Evolutionary conservation across 2,797 vertebrate genomes (phyloP).

Genomic region (Intellagama lesueurii): DNA sequence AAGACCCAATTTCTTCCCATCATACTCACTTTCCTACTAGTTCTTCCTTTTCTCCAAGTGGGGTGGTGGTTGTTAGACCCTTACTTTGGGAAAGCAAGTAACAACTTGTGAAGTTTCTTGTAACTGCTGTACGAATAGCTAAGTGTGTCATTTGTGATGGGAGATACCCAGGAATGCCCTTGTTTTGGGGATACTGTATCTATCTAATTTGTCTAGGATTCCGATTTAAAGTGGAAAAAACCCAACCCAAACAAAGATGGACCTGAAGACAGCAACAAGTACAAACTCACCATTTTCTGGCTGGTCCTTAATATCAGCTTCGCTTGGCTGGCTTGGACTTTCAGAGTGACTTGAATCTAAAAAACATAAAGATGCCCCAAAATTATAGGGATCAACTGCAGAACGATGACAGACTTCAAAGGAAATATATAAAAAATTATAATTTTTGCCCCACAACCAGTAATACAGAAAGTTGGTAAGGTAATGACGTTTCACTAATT

Average conservation of each 20-base stretch:
- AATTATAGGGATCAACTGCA: constrained; percentile 80
- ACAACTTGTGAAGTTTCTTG: neutral
- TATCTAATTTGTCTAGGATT: neutral
- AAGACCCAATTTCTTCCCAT: neutral
- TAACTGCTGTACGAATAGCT: neutral
- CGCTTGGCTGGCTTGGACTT: constrained; percentile 96
- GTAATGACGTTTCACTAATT: neutral
- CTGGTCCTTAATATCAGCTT: constrained; percentile 98
- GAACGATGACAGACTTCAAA: constrained; percentile 73
- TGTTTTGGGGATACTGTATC: neutral
- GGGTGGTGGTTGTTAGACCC: neutral
- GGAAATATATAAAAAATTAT: neutral
- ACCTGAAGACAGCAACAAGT: constrained; percentile 66
- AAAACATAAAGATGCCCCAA: constrained; percentile 83
- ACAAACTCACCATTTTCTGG: constrained; percentile 94
- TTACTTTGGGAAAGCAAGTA: neutral
- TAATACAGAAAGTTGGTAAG: neutral
- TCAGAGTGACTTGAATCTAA: constrained; percentile 95
- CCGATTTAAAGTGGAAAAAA: neutral
- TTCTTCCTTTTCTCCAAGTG: neutral
- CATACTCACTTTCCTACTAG: neutral
- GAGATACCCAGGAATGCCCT: neutral
- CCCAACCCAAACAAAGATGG: neutral
- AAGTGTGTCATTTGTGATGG: neutral
- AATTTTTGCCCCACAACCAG: neutral